phyloP scores from a whole-genome alignment of 2,888 invertebrate genomes.

The Macrophya alboannulata region DNA sequence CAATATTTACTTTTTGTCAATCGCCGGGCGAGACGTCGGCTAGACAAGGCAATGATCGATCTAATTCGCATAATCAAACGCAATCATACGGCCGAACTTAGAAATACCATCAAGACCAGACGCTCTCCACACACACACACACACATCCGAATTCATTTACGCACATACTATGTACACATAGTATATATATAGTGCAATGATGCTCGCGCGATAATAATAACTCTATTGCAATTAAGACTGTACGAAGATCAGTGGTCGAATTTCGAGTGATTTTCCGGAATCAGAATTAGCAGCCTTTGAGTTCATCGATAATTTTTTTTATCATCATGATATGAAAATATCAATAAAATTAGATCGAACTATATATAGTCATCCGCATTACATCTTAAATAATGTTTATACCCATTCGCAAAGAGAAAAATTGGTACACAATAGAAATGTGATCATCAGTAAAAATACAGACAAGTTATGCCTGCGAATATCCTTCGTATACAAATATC shows the following conservation, averaged over 20 bases:
- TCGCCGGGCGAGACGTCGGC: conserved; percentile 77
- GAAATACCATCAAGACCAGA: conserved; percentile 36
- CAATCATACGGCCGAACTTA: conserved; percentile 52
- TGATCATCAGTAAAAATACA: too few species aligned
- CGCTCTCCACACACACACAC: background rate
- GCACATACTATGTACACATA: background rate
- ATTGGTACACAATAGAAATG: too few species aligned
- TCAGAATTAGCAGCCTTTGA: background rate
- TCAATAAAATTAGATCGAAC: background rate
- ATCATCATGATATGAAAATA: background rate
- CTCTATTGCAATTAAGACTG: background rate
- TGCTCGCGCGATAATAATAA: conserved; percentile 8
- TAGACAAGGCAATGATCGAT: conserved; percentile 79
- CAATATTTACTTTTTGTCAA: conserved; percentile 73
- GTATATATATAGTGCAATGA: background rate
- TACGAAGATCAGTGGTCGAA: conserved; percentile 22
- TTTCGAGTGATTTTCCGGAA: conserved; percentile 27
- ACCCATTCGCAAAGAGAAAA: too few species aligned
- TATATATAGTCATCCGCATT: too few species aligned
- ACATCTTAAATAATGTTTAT: too few species aligned
- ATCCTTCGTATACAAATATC: too few species aligned
- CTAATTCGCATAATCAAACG: conserved; percentile 77
- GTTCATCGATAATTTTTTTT: background rate
- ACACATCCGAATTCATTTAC: background rate
- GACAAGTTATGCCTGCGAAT: too few species aligned